Base-by-base conservation (phyloP, 1,140 invertebrate species). In the Sinonovacula constricta region DNA sequence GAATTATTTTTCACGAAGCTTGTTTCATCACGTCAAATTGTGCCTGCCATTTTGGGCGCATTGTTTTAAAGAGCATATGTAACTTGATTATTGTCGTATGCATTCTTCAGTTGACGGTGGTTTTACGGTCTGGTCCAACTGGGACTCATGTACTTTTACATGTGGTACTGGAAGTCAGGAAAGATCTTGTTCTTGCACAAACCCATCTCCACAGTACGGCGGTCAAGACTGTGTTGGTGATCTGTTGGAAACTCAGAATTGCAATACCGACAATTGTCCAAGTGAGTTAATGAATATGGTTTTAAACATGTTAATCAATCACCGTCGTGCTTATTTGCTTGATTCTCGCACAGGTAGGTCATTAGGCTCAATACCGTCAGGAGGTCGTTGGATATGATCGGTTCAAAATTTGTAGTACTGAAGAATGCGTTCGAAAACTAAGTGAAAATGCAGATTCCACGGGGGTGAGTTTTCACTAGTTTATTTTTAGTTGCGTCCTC, bases 221-320 rank as follows among this genome's bases (percentile, higher is more conserved):
- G 86, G 87, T 3, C 28, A 49, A 31, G 49, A 74, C 36, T 88
- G 87, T 69, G n/a, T 65, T 14, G 87, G 85, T 5, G 33, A 74
- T 24, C 22, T 14, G 3, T 66, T 59, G 24, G 77, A 81, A 3
- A 63, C 75, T 0, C 39, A 80, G 45, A 56, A n/a, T 5, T 87
- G 86, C 67, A 83, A 75, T 33, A 72, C 65, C 1, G 24, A 66
- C 1, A 45, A 34, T 18, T 79, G 77, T 51, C 60, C 69, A 67
- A 63, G 77, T 79, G 45, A 18, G 68, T 66, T 49, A 49, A 10
- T 10, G 18, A 31, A 24, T 26, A 53, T n/a, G 10, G 26, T 12
- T 57, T 12, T 10, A 12, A 12, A 22, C 15, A 26, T n/a, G 7
- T 57, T 10, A n/a, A 26, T 57, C 7, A 12, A 15, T 7, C 7